Evolutionary conservation across 2,113 vertebrate genomes (phyloP), one percentile per base, ranked within the genome.

Genomic region (Tachycineta bicolor): DNA sequence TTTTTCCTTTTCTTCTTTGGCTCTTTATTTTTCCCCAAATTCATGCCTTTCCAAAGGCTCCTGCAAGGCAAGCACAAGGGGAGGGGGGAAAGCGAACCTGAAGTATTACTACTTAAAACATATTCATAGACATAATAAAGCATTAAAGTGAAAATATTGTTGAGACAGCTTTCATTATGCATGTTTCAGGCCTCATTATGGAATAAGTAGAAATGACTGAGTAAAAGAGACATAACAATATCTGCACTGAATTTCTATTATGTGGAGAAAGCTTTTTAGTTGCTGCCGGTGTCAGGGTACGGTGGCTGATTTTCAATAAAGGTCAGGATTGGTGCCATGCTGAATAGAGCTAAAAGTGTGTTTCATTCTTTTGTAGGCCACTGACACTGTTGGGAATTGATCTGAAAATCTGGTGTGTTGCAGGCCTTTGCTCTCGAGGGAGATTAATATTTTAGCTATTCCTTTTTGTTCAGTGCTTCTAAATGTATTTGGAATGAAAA

Each of bases 61-160:
- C 62, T 92, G 81, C 88, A 75, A 97, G 96, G 89, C 22, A 56
- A 95, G 86, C 39, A 2, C 73, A 37, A 77, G 92, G 76, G 87
- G 89, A 82, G 83, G 83, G 83, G 94, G 56, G 31, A 73, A 94
- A 90, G 83, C 15, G 19, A 94, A 96, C 12, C 83, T 97, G 94
- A 98, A 98, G 97, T 98, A 98, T 98, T 98, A 97, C 97, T 98
- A 98, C 98, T 98, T 98, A 96, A 94, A 97, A 95, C 97, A 96
- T 98, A 98, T 97, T 98, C 98, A 97, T 95, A 98, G 98, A 98
- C 98, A 99, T 99, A 99, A 99, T 98, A 97, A 98, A 98, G 98
- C 98, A 98, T 99, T 99, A 98, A 98, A 98, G 98, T 98, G 98
- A 98, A 99, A 99, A 99, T 99, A 98, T 98, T 98, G 98, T 98